A percentile compares a stretch with the other conserved stretches of the same genome.
phyloP scores from a whole-genome alignment of 2,113 vertebrate genomes.

The Pomatorhinus ruficollis region DNA sequence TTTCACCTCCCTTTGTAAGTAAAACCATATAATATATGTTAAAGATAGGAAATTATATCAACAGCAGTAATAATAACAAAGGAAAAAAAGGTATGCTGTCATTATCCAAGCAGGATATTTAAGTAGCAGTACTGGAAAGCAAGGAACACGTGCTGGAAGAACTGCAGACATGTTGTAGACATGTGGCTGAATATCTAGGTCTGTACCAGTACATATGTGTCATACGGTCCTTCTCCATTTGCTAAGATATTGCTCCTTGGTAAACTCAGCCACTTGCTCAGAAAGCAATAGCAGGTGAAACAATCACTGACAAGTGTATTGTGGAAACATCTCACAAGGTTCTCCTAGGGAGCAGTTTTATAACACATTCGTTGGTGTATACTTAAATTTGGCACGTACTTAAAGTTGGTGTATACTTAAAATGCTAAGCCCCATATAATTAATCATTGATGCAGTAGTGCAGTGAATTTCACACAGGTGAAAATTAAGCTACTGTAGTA shows the following conservation, averaged over 20 bases:
- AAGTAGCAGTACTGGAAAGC: not conserved
- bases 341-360: not conserved
- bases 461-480: not conserved
- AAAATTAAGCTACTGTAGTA: not conserved
- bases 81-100: not conserved
- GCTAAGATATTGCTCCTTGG: not conserved
- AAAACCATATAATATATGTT: not conserved
- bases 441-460: not conserved
- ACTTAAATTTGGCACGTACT: not conserved
- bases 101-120: not conserved
- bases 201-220: not conserved
- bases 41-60: not conserved
- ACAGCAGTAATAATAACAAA: not conserved
- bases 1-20: not conserved
- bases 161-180: not conserved
- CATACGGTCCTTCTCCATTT: not conserved
- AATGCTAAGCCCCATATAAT: not conserved
- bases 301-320: not conserved
- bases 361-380: not conserved
- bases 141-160: not conserved
- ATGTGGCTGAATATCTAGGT: not conserved
- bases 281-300: not conserved
- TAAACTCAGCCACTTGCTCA: not conserved
- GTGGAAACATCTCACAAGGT: not conserved
- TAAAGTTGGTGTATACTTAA: not conserved